A percentile compares a stretch with the other conserved stretches of the same genome.
Evolutionary conservation across 2,113 vertebrate species (phyloP).

Genomic region (Scolopax mira): DNA sequence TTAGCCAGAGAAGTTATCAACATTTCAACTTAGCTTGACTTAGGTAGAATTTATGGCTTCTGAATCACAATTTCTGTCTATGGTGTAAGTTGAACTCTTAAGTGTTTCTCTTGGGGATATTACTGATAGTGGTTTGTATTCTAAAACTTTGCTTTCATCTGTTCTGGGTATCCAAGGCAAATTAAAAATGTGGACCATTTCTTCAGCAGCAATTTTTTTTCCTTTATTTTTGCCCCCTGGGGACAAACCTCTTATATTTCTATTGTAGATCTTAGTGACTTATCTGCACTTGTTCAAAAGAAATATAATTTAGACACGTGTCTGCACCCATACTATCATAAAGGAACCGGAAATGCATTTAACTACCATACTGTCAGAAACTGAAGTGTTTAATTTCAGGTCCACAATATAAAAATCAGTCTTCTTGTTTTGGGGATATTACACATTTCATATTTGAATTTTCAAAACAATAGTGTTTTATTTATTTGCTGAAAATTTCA

Average conservation of each 20-base stretch:
- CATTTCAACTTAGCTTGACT: background rate
- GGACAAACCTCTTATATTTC: background rate
- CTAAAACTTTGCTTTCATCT: background rate
- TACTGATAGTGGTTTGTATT: background rate
- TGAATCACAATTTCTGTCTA: background rate
- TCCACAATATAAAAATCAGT: background rate
- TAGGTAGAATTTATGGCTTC: background rate
- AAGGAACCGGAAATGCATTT: background rate
- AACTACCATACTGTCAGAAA: background rate
- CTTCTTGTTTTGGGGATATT: background rate
- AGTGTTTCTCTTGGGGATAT: background rate
- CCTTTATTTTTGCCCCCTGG: no score
- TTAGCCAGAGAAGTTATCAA: background rate
- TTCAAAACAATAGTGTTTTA: background rate
- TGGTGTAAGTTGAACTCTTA: background rate
- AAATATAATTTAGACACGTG: background rate
- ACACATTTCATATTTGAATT: background rate
- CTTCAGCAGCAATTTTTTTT: background rate
- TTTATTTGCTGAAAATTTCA: background rate
- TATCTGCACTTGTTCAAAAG: background rate
- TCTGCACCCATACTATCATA: background rate
- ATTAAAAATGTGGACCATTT: background rate
- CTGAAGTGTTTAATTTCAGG: background rate
- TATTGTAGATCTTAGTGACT: background rate
- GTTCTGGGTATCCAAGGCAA: background rate